A percentile compares a stretch with the other conserved stretches of the same genome.
These are phyloP conservation scores for Amphilophus citrinellus DNA, from an alignment of 2,113 vertebrate species.

Conservation along the genomic window DNA sequence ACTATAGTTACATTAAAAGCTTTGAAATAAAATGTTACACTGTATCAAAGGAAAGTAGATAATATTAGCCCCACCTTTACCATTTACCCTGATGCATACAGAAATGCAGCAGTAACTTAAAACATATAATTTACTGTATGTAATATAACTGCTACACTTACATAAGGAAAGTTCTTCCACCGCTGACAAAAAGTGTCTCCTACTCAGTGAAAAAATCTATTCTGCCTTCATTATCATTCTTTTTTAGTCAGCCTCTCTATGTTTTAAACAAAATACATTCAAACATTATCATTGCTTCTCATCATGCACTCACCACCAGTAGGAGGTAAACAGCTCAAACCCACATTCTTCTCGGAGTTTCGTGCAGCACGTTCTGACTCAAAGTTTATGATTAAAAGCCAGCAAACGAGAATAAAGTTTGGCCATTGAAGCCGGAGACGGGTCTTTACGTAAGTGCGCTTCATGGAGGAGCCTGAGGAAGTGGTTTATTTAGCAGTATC, in stretches of 20 bases:
- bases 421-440: not conserved
- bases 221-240: not conserved
- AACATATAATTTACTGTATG: not conserved
- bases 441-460: not conserved
- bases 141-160: not conserved
- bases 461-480: slow-evolving; percentile 39
- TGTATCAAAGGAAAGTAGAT: not conserved
- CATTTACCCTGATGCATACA: not conserved
- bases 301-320: not conserved
- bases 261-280: no score
- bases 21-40: not conserved
- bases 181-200: not conserved
- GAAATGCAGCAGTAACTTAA: not conserved
- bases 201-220: not conserved
- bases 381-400: not conserved
- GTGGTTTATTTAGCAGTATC: slow-evolving; percentile 54
- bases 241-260: not conserved
- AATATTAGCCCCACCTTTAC: not conserved
- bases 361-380: not conserved
- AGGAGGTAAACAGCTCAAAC: not conserved
- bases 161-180: not conserved
- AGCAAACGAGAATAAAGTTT: not conserved
- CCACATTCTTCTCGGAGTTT: not conserved
- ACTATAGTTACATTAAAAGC: not conserved
- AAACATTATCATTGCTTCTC: not conserved